These are phyloP conservation scores for Nyctalus aviator DNA, from an alignment of 2,797 vertebrate genomes.

Conservation along the genomic window DNA sequence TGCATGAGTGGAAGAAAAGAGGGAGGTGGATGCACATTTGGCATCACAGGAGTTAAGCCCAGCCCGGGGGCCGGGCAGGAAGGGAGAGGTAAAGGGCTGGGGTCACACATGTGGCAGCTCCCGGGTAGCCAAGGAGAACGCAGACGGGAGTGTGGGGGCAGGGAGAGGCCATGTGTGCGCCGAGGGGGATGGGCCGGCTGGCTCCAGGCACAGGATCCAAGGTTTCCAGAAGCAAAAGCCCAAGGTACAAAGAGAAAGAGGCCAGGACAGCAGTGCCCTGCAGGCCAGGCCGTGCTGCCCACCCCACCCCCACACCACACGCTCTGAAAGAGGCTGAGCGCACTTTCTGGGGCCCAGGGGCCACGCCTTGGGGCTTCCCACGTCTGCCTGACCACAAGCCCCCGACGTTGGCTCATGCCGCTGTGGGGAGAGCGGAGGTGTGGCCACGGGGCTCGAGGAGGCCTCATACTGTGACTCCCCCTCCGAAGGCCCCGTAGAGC, in stretches of 20 bases:
- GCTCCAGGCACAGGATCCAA: not conserved
- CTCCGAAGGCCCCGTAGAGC: not conserved
- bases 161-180: not conserved
- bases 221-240: not conserved
- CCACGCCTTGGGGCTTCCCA: not conserved
- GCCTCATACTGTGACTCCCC: not conserved
- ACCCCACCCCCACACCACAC: too few relatives aligned
- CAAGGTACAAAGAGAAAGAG: not conserved
- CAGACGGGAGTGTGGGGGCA: not conserved
- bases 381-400: not conserved
- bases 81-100: not conserved
- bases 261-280: accelerated
- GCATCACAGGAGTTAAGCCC: conserved; percentile 69
- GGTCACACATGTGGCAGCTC: not conserved
- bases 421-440: not conserved
- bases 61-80: not conserved
- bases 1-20: too few relatives aligned
- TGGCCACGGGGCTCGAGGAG: not conserved
- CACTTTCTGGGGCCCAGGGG: not conserved
- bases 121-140: not conserved
- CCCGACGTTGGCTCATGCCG: not conserved
- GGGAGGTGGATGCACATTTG: not conserved
- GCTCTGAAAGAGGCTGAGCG: not conserved
- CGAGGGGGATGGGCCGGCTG: not conserved
- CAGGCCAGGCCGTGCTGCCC: not conserved